phyloP scores from a whole-genome alignment of 2,797 vertebrate genomes.

The Crax fasciolata region DNA sequence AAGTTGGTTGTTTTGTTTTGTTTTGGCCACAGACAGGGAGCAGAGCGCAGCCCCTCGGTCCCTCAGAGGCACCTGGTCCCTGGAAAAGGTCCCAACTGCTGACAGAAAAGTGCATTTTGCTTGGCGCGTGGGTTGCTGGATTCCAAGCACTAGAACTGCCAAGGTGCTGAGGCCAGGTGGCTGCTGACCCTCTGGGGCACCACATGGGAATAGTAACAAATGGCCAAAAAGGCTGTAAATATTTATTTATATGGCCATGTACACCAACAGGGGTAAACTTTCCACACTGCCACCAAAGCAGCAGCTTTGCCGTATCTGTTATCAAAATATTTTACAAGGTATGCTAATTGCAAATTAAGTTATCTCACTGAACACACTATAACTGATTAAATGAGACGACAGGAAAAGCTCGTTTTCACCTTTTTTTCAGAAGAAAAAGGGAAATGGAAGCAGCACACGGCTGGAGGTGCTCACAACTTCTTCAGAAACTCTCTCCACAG shows the following conservation, averaged over 20 bases:
- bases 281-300: background rate
- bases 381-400: constrained; percentile 45
- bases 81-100: constrained; percentile 74
- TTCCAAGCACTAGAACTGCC: constrained; percentile 79
- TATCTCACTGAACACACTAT: constrained; percentile 27
- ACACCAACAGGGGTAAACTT: constrained; percentile 3
- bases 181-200: no score
- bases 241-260: background rate
- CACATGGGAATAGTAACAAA: background rate
- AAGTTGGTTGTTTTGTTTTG: constrained; percentile 16
- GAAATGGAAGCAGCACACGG: constrained; percentile 15
- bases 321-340: constrained; percentile 10
- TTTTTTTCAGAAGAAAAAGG: background rate
- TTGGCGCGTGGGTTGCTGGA: constrained; percentile 52
- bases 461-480: constrained; percentile 16
- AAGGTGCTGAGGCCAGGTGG: constrained; percentile 71
- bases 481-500: constrained; percentile 16
- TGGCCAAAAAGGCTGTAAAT: constrained; percentile 22
- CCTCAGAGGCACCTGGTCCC: constrained; percentile 62
- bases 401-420: constrained; percentile 51
- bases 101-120: constrained; percentile 47
- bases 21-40: constrained; percentile 43
- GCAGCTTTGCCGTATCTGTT: background rate
- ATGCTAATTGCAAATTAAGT: constrained; percentile 38
- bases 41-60: constrained; percentile 42